phyloP scores from a whole-genome alignment of 2,797 vertebrate species.

The Gobio occitaniae region DNA sequence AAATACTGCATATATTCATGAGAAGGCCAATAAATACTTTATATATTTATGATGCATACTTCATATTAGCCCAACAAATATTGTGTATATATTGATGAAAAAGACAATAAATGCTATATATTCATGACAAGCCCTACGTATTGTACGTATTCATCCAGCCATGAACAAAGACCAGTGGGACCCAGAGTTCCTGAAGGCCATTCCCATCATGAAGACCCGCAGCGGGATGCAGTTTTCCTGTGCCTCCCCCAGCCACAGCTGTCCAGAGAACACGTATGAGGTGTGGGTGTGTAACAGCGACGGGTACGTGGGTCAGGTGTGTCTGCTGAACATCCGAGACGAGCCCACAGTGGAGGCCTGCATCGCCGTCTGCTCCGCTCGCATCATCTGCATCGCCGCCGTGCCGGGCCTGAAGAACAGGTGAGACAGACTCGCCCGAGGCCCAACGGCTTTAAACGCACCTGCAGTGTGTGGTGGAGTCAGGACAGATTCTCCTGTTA shows the following conservation, averaged over 20 bases:
- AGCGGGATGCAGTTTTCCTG: slow-evolving; percentile 99
- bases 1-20: not conserved
- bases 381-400: slow-evolving; percentile 95
- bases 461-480: not conserved
- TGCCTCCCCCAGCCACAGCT: slow-evolving; percentile 93
- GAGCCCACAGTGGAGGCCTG: slow-evolving; percentile 97
- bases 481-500: not conserved
- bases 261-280: slow-evolving; percentile 88
- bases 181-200: slow-evolving; percentile 98
- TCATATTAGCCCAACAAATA: not conserved
- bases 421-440: slow-evolving; percentile 56
- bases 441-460: not conserved
- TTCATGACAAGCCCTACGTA: not conserved
- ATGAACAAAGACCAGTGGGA: slow-evolving; percentile 97
- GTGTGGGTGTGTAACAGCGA: slow-evolving; percentile 99
- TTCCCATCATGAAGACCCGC: slow-evolving; percentile 98
- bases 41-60: not conserved
- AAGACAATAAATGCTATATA: not conserved
- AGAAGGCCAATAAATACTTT: not conserved
- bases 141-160: slow-evolving; percentile 70
- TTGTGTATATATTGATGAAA: not conserved
- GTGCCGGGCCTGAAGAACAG: slow-evolving; percentile 90
- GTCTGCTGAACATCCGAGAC: slow-evolving; percentile 91
- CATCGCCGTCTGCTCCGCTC: slow-evolving; percentile 95
- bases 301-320: slow-evolving; percentile 98